Conservation (phyloP, 2,113 vertebrate genomes). For the Daphoenositta chrysoptera region DNA sequence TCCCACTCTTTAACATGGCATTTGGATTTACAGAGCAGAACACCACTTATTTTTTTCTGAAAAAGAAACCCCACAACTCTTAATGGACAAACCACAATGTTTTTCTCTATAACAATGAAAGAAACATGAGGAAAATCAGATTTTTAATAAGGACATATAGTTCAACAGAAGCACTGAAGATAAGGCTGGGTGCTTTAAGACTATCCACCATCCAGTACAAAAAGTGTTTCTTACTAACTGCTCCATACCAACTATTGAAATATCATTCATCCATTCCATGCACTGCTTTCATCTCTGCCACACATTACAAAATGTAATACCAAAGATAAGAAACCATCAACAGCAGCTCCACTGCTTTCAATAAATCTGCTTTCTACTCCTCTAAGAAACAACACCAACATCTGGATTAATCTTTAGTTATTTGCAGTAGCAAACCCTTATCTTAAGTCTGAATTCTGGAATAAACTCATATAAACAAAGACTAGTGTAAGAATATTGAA, state of each 20-base stretch:
- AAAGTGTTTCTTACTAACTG: background rate
- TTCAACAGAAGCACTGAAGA: background rate
- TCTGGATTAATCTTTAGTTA: background rate
- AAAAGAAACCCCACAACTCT: background rate
- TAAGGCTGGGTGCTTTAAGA: background rate
- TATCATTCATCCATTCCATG: background rate
- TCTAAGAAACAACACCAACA: background rate
- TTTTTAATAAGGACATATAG: background rate
- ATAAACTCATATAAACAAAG: constrained; percentile 37
- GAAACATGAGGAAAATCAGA: background rate
- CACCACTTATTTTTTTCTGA: background rate
- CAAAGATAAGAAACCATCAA: constrained; percentile 29
- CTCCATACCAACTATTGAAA: background rate
- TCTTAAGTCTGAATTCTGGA: constrained; percentile 15
- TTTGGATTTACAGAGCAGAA: background rate
- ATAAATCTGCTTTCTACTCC: background rate
- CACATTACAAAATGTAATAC: background rate
- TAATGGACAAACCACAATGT: background rate
- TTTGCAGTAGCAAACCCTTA: constrained; percentile 44
- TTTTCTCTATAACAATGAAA: background rate
- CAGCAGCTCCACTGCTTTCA: background rate
- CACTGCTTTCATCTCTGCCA: constrained; percentile 6
- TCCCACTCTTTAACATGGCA: background rate
- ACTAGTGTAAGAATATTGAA: constrained; percentile 11
- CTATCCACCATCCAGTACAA: background rate